Evolutionary conservation across 2,797 vertebrate genomes (phyloP), one percentile per base, ranked within the genome.

Genomic region (Bovichtus diacanthus): DNA sequence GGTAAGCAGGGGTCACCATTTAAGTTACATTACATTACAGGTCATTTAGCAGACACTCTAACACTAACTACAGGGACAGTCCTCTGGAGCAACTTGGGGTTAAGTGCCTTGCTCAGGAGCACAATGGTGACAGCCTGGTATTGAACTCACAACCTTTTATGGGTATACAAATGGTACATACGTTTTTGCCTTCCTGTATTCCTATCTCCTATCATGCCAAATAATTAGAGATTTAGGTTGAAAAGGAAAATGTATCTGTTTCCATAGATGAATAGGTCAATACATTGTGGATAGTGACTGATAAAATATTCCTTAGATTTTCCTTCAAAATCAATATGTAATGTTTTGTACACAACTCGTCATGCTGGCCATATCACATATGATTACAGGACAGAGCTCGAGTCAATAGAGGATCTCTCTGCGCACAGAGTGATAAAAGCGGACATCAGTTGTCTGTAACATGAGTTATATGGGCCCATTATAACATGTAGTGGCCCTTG

Each of bases 391-490:
- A 67, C 53, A 62, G 55, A 60, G 36, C 8, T 79, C 21, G 18
- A 31, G 51, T 68, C 62, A 60, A 36, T 34, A 50, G 70, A 83
- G 11, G 43, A 36, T 67, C 51, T 51, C 23, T 25, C 15, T 56
- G 39, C 38, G 76, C 58, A 38, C 43, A 51, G 29, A 65, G 58
- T 66, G 68, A 75, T 84, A 86, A 78, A 85, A 87, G 61, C 44
- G 67, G 60, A 68, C 75, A 74, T 84, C 41, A 75, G 56, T 74
- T 76, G 79, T 85, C 55, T 81, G 78, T 82, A 85, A 87, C 70
- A 84, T 83, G 78, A 88, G 72, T 86, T 89, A 77, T 80, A 76
- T 74, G 67, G 74, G 59, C 31, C 82, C 73, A 75, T 87, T 81
- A 82, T 76, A 70, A 80, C 69, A 76, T 70, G 54, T 68, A 55